Percentiles rank a stretch among this genome's conserved stretches.
phyloP scores from a whole-genome alignment of 64 coral and sea anemone species.

The Cladopsammia gracilis region DNA sequence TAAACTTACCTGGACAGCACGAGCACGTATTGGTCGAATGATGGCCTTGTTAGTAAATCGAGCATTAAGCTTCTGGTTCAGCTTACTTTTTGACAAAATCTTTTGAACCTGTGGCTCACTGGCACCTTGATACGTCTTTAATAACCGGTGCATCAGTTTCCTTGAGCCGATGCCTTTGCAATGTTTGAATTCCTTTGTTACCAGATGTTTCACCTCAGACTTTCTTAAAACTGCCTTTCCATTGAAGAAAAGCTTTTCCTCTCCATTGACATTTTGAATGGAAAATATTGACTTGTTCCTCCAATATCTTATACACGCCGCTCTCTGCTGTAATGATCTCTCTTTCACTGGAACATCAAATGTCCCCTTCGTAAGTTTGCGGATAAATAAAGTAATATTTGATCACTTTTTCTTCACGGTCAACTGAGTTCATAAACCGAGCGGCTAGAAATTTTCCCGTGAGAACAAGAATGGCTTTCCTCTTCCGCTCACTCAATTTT shows the following conservation, averaged over 20 bases:
- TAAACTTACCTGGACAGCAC: conserved; percentile 51
- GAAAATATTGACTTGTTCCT: too few species aligned
- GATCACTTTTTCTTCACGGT: too few species aligned
- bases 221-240: conserved; percentile 37
- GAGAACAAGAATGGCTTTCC: too few species aligned
- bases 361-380: too few species aligned
- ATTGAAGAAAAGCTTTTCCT: conserved; percentile 25
- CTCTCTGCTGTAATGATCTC: conserved; percentile 40
- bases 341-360: conserved; percentile 19
- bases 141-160: conserved; percentile 49
- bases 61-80: conserved; percentile 56
- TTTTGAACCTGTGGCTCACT: conserved; percentile 40
- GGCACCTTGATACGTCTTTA: conserved; percentile 15
- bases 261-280: too few species aligned
- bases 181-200: conserved; percentile 32
- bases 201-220: conserved; percentile 22
- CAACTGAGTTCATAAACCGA: too few species aligned
- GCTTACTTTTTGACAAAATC: conserved; percentile 19
- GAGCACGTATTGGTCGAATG: conserved; percentile 54
- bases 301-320: conserved; percentile 38
- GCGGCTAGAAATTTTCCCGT: too few species aligned
- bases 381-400: too few species aligned
- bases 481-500: too few species aligned
- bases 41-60: conserved; percentile 58
- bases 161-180: conserved; percentile 65